Conservation (phyloP, 2,888 invertebrate genomes). For the Drosophila percnosoma region DNA sequence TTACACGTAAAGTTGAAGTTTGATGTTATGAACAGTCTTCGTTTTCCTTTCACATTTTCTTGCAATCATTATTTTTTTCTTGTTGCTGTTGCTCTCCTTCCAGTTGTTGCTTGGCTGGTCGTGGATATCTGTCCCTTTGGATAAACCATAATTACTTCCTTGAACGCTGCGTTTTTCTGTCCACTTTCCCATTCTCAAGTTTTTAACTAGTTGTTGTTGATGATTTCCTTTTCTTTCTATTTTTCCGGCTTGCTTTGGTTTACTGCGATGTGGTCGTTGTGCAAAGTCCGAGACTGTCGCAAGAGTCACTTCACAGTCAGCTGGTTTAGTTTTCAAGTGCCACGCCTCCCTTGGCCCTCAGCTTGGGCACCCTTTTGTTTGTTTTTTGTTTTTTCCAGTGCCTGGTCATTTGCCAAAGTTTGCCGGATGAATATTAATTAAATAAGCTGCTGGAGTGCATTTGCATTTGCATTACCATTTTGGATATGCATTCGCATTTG, state of each 20-base stretch:
- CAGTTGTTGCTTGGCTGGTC: slow-evolving; percentile 10
- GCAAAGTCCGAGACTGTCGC: slow-evolving; percentile 68
- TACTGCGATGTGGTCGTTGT: slow-evolving; percentile 19
- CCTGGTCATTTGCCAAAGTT: slow-evolving; percentile 44
- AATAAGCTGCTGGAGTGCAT: slow-evolving; percentile 72
- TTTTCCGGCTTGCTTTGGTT: slow-evolving; percentile 28
- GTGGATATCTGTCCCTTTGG: slow-evolving; percentile 64
- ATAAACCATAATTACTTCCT: slow-evolving; percentile 83
- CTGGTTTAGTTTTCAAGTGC: slow-evolving; percentile 60
- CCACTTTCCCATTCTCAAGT: slow-evolving; percentile 35
- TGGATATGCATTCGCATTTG: slow-evolving; percentile 53
- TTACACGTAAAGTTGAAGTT: slow-evolving; percentile 67
- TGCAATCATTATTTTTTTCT: slow-evolving; percentile 1
- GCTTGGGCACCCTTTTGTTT: slow-evolving; percentile 10
- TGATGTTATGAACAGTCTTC: slow-evolving; percentile 56
- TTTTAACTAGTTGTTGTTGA: slow-evolving; percentile 36
- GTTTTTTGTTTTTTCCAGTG: not conserved
- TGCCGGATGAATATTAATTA: slow-evolving; percentile 74
- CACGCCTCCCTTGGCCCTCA: slow-evolving; percentile 36
- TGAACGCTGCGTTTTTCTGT: slow-evolving; percentile 73
- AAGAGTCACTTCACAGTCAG: slow-evolving; percentile 60
- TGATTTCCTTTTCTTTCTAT: slow-evolving; percentile 32
- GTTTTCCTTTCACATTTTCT: slow-evolving; percentile 26
- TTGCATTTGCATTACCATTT: slow-evolving; percentile 60
- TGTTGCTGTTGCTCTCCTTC: slow-evolving; percentile 11